Conservation (phyloP, 37 sponge, comb jelly and placozoan genomes). For the Diacarnus erythraeanus region DNA sequence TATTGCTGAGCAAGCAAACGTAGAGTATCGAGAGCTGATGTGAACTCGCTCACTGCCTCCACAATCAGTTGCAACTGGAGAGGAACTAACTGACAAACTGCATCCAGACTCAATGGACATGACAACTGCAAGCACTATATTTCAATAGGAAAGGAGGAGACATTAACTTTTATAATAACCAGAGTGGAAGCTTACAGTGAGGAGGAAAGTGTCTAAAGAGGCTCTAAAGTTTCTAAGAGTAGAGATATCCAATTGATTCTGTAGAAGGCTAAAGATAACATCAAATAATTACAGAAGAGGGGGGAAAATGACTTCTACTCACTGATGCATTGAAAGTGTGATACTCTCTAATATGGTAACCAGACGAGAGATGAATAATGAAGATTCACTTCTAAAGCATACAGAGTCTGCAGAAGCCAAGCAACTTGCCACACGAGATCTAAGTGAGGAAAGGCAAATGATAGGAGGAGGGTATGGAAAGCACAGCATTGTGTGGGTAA, state of each 20-base stretch:
- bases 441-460: too few relatives aligned
- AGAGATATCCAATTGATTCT: neutral
- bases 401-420: neutral
- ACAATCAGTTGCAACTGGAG: neutral
- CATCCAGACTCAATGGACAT: constrained; percentile 9
- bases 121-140: neutral
- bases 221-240: neutral
- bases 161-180: too few relatives aligned
- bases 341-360: neutral
- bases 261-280: constrained; percentile 4
- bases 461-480: too few relatives aligned
- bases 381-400: neutral
- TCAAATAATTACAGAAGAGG: neutral
- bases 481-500: too few relatives aligned
- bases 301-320: neutral
- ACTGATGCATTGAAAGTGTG: constrained; percentile 3
- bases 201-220: constrained; percentile 3
- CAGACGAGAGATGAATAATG: neutral
- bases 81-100: neutral
- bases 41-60: neutral
- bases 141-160: too few relatives aligned
- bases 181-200: constrained; percentile 4
- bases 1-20: neutral
- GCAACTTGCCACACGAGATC: constrained; percentile 1
- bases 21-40: neutral